Conservation (phyloP, 2,113 vertebrate genomes). For the Mus pahari region DNA sequence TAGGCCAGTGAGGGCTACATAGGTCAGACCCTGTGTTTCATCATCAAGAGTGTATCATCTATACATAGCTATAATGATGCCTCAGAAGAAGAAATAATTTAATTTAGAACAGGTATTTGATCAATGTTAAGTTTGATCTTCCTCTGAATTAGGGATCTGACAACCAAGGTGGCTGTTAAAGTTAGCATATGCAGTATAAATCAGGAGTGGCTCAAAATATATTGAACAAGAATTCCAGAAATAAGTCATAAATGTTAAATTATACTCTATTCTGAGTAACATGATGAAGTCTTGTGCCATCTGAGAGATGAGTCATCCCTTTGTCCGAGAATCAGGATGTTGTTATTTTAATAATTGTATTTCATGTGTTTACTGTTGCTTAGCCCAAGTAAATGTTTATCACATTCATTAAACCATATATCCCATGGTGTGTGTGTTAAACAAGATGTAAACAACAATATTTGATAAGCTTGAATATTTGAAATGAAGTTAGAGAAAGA, state of each 20-base stretch:
- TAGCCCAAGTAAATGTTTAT: conserved; percentile 28
- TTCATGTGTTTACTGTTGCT: conserved; percentile 49
- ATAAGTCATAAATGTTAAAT: conserved; percentile 5
- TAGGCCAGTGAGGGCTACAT: not conserved
- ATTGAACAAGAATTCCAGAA: not conserved
- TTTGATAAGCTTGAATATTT: conserved; percentile 58
- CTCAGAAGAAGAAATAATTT: not conserved
- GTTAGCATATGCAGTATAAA: not conserved
- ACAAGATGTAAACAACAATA: conserved; percentile 7
- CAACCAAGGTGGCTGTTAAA: not conserved
- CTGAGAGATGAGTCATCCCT: conserved; percentile 1
- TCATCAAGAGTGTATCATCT: not conserved
- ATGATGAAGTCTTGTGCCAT: not conserved
- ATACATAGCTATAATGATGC: not conserved
- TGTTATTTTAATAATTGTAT: conserved; percentile 49
- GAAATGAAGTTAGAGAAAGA: conserved; percentile 59
- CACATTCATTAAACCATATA: not conserved
- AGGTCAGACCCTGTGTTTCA: not conserved
- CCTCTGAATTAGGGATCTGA: not conserved
- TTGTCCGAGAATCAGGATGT: not conserved
- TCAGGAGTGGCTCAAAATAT: not conserved
- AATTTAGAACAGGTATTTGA: not conserved
- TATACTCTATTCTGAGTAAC: not conserved
- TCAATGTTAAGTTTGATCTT: not conserved
- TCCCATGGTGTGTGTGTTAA: conserved; percentile 7